Percentiles rank a stretch among this genome's conserved stretches.
Conservation (phyloP, 2,113 vertebrate genomes). For the Nansenia antarctica region DNA sequence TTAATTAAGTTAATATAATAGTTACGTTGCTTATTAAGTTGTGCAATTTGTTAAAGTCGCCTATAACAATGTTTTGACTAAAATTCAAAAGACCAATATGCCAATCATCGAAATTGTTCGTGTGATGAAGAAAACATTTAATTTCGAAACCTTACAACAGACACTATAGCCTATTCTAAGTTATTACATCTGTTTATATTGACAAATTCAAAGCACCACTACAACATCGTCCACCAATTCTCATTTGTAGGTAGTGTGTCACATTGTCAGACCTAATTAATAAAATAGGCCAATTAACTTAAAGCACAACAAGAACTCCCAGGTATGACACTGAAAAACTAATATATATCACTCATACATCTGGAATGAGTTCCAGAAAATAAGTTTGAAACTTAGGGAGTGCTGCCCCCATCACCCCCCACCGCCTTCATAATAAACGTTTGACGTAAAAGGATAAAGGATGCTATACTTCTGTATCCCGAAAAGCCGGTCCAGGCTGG, state of each 20-base stretch:
- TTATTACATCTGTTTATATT: too few relatives aligned
- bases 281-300: too few relatives aligned
- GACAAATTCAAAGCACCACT: too few relatives aligned
- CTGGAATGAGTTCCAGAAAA: slow-evolving; percentile 16
- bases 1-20: too few relatives aligned
- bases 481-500: slow-evolving; percentile 48
- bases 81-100: background rate
- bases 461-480: slow-evolving; percentile 2
- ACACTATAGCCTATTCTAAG: too few relatives aligned
- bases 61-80: background rate
- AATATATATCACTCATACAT: background rate
- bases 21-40: background rate
- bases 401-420: slow-evolving; percentile 14
- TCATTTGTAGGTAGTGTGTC: too few relatives aligned
- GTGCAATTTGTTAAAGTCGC: background rate
- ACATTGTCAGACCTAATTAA: too few relatives aligned
- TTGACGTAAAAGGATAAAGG: slow-evolving; percentile 31
- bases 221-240: too few relatives aligned
- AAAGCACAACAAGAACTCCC: too few relatives aligned
- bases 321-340: background rate
- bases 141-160: too few relatives aligned
- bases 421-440: slow-evolving; percentile 37
- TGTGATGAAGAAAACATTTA: too few relatives aligned
- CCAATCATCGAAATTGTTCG: too few relatives aligned
- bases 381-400: slow-evolving; percentile 47